Conservation (phyloP, 2,113 vertebrate species). For the Marmota flaviventris region DNA sequence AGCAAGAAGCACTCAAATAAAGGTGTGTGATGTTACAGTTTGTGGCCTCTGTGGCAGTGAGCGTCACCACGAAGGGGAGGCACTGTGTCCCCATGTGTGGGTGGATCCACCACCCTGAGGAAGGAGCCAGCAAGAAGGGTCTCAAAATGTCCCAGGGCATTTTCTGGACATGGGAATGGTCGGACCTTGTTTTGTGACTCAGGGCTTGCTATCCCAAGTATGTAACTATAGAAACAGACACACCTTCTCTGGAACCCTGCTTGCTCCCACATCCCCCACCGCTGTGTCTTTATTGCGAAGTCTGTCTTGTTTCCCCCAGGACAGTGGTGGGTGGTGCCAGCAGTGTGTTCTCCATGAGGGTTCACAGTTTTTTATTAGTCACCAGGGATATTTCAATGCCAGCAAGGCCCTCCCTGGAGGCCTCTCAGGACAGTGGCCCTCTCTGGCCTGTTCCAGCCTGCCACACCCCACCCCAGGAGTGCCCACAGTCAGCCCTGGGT, state of each 20-base stretch:
- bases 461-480: neutral
- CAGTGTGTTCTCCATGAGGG: neutral
- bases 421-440: neutral
- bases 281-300: neutral
- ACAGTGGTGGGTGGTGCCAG: neutral
- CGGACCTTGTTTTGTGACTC: neutral
- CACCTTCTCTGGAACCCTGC: neutral
- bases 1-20: slow-evolving; percentile 59
- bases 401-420: neutral
- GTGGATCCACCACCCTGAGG: neutral
- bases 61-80: fast-evolving
- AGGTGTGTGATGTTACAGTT: neutral
- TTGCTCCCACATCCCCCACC: too few relatives aligned
- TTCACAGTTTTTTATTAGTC: slow-evolving; percentile 71
- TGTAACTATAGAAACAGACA: neutral
- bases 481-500: neutral
- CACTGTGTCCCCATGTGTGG: fast-evolving
- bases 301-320: neutral
- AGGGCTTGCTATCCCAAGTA: neutral
- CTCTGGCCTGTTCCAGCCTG: neutral
- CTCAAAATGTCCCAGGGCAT: neutral
- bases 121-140: neutral
- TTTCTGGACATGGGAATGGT: neutral
- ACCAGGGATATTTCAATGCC: neutral
- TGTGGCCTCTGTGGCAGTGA: neutral